Evolutionary conservation across 2,113 vertebrate genomes (phyloP), one percentile per base, ranked within the genome.

Genomic region (Rhagologus leucostigma): DNA sequence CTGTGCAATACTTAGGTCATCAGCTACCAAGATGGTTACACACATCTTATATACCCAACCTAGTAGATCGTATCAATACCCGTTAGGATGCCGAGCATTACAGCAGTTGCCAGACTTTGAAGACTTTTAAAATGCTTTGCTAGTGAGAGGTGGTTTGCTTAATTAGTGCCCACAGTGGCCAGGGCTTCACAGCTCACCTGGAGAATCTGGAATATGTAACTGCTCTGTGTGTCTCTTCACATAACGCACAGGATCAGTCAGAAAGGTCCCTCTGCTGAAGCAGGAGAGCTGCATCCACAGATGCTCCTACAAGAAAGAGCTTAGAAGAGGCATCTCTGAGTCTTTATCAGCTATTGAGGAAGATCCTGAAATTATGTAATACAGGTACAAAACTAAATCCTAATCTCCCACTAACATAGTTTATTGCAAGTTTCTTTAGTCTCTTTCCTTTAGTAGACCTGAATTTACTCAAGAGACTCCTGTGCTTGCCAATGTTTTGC

Each of bases 31-130:
- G 32, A n/a, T n/a, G 50, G 41, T 63, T 70, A 55, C 46, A 53
- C 8, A 13, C 14, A 26, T 41, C 52, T 82, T 84, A 82, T 67
- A 42, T 32, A 47, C 26, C 16, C 62, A 73, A 2, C 21, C 44
- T 44, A 44, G 27, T 6, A 35, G 44, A 41, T 73, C 65, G 47
- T 47, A 47, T 33, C 44, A 50, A 7, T 50, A 60, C 14, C 47
- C 0, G 0, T 56, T 73, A 49, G 27, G 18, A 64, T 42, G 53
- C 32, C 0, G 12, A 71, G 32, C 15, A 13, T 44, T 73, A 7
- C 21, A 57, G 49, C 32, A 18, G 32, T 13, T 89, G 44, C 29
- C 29, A 64, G 67, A 64, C 14, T 55, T 90, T n/a, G 57, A 83
- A 62, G 30, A 74, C 39, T 84, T 76, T 16, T n/a, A 8, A 81